Base-by-base conservation (phyloP, 2,113 vertebrate species). In the Peromyscus maniculatus region DNA sequence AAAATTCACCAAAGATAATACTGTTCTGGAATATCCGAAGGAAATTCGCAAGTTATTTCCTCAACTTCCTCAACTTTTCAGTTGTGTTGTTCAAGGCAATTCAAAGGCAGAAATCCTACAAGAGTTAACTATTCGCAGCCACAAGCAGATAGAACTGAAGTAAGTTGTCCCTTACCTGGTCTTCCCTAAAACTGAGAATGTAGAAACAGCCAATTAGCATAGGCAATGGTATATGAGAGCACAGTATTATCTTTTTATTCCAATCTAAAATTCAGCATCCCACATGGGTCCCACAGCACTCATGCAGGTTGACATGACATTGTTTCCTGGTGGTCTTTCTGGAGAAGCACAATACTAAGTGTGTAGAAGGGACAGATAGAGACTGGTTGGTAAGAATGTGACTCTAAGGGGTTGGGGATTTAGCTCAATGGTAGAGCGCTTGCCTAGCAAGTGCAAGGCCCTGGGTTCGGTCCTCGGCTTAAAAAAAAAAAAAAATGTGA, bases 1-100 rank as follows among this genome's bases (percentile, higher is more conserved):
- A 86, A 96, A 96, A 75, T 82, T 10, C 79, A 59, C 55, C 79
- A 64, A 83, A 91, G 36, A 49, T 46, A 59, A 24, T 64, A 72
- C 91, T 94, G 91, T 71, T 71, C 89, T 92, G 57, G 86, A 87
- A 64, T 77, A 80, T 77, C 67, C 46, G 59, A 72, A 91, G 89
- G 62, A 72, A 69, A 11, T 33, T 88, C 57, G n/a, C 71, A 79
- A n/a, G 33, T 57, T 57, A 93, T 71, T 52, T 52, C 52, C 52
- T 52, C 10, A 52, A 52, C 49, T 80, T 89, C 59, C 83, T 79
- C 87, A 93, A 39, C 52, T 66, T 89, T 83, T 89, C 90, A 46
- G 39, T 16, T 84, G 52, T 43, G 31, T 43, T 71, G 49, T n/a
- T 82, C 72, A 49, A 86, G 43, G n/a, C 72, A 91, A 72, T 86